Evolutionary conservation across 2,113 vertebrate species (phyloP), one percentile per base, ranked within the genome.

Genomic region (Tapirus terrestris): DNA sequence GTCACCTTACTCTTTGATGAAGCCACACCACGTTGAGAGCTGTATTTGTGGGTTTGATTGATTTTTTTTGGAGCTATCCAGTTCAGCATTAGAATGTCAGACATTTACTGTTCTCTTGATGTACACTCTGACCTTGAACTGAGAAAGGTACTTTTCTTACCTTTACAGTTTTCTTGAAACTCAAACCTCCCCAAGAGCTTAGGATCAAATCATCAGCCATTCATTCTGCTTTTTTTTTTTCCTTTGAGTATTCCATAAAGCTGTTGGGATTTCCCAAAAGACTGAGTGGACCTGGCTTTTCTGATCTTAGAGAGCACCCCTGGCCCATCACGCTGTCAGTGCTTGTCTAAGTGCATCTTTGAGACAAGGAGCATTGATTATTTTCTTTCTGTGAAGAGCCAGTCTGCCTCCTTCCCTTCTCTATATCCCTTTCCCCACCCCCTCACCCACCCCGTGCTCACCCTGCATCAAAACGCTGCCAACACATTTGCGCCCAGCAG

Each of bases 81-180:
- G 36, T 94, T 93, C 72, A 93, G 91, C 80, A 45, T 96, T 97
- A 96, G 95, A 95, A 92, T 88, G 45, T 94, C 87, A 95, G 56
- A 80, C 39, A 6, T 91, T 96, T 96, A 45, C 81, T 97, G 58
- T 85, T 91, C 56, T 61, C 73, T 91, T 84, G 84, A 86, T 27
- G 8, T 68, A 95, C 70, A 91, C 25, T 5, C 76, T 97, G 76
- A 97, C 83, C 94, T 98, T 96, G 92, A 96, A 95, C 68, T 68
- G n/a, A 90, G 51, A 82, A 96, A 94, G 39, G 51, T 92, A 51
- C 65, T 79, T 87, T 98, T 96, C 82, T 98, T 97, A 95, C 65
- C 95, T 97, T 86, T 93, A 84, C 23, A 96, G 97, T 98, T 98
- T 96, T 97, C 96, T 91, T 94, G 89, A 98, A 98, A 97, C 58